Evolutionary conservation across 1,140 invertebrate genomes (phyloP).

Genomic region (Drosophila malerkotliana): DNA sequence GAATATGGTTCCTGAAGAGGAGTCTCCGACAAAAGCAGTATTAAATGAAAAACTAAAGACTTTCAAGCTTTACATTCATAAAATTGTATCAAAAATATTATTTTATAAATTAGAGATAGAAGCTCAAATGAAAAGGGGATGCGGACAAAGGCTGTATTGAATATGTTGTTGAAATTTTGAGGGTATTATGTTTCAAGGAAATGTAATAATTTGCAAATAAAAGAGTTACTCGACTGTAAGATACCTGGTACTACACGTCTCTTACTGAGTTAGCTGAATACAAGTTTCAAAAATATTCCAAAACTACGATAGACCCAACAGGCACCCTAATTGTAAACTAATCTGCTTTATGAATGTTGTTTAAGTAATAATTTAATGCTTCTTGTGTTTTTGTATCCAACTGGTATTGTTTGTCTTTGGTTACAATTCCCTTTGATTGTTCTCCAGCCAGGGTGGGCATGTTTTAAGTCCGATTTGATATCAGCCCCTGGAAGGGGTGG

Average conservation of each 20-base stretch:
- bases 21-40: constrained; percentile 24
- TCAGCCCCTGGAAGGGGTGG: neutral
- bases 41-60: constrained; percentile 7
- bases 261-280: too few species aligned
- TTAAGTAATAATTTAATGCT: neutral
- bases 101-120: neutral
- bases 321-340: too few species aligned
- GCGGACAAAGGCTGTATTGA: too few species aligned
- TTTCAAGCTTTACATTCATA: too few species aligned
- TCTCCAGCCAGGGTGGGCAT: neutral
- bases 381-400: neutral
- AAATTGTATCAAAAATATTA: neutral
- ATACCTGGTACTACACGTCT: too few species aligned
- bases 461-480: constrained; percentile 5
- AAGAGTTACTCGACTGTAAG: too few species aligned
- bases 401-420: constrained; percentile 2
- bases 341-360: too few species aligned
- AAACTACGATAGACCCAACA: too few species aligned
- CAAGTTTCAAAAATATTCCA: too few species aligned
- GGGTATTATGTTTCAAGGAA: too few species aligned
- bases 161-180: too few species aligned
- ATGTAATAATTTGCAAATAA: too few species aligned
- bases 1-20: constrained; percentile 8
- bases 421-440: constrained; percentile 5
- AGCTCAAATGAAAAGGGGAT: neutral